phyloP scores from a whole-genome alignment of 1,140 invertebrate genomes.

The Nixonia krombeini region DNA sequence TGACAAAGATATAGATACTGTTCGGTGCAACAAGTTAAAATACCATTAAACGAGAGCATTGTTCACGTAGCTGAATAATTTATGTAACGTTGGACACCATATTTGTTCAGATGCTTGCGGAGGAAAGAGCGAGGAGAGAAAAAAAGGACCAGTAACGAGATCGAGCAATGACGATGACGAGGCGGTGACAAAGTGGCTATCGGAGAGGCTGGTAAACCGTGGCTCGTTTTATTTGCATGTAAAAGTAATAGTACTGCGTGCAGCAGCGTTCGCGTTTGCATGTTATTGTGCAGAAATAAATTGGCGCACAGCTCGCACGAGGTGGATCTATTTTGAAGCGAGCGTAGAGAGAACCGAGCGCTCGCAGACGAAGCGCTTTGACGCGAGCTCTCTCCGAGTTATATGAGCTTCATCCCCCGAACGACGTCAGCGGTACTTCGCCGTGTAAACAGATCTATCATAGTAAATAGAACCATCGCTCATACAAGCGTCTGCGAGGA shows the following conservation, averaged over 20 bases:
- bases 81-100: no score
- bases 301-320: not conserved
- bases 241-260: not conserved
- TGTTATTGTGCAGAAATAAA: not conserved
- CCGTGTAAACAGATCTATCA: not conserved
- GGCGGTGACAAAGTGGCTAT: no score
- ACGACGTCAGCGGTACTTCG: constrained; percentile 11
- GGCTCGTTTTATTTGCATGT: not conserved
- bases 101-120: no score
- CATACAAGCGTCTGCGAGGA: not conserved
- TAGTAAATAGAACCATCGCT: not conserved
- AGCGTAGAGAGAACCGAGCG: not conserved
- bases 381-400: constrained; percentile 8
- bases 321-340: not conserved
- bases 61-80: no score
- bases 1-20: no score
- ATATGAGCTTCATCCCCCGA: constrained; percentile 11
- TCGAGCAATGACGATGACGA: no score
- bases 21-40: no score
- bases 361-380: not conserved
- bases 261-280: not conserved
- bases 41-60: no score
- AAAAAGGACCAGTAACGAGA: no score
- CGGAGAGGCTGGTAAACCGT: no score
- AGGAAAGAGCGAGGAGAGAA: no score